A percentile compares a stretch with the other conserved stretches of the same genome.
phyloP scores from a whole-genome alignment of 1,140 invertebrate species.

The Leptinotarsa texana region DNA sequence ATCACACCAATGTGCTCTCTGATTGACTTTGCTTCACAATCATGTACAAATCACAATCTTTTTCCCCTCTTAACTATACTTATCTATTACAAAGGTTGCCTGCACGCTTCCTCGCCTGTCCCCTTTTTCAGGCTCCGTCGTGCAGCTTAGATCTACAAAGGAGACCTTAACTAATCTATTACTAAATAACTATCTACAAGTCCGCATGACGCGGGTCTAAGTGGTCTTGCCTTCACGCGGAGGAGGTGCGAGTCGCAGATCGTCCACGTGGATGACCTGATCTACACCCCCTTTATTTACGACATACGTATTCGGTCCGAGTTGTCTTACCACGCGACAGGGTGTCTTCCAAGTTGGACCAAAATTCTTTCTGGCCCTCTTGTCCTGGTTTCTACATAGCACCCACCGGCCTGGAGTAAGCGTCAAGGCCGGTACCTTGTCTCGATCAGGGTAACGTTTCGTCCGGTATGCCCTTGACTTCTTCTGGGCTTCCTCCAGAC shows the following conservation, averaged over 20 bases:
- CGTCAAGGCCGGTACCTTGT: neutral
- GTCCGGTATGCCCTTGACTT: neutral
- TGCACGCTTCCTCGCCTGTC: too few relatives aligned
- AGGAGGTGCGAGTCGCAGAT: neutral
- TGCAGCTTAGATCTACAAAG: too few relatives aligned
- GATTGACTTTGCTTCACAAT: too few relatives aligned
- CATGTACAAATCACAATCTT: too few relatives aligned
- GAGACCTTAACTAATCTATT: too few relatives aligned
- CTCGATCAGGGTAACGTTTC: neutral
- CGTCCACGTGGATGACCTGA: neutral
- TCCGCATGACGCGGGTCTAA: too few relatives aligned
- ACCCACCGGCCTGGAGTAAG: neutral
- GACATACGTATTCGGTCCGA: neutral
- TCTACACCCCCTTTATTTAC: neutral
- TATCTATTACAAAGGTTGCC: too few relatives aligned
- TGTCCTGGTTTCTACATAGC: neutral
- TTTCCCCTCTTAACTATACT: too few relatives aligned
- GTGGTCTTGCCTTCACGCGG: too few relatives aligned
- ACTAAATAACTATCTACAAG: too few relatives aligned
- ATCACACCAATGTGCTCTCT: too few relatives aligned
- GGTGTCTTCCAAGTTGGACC: neutral
- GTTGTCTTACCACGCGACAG: neutral
- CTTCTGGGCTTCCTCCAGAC: neutral
- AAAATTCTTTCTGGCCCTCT: neutral
- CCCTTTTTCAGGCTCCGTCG: too few relatives aligned